Evolutionary conservation across 2,888 invertebrate genomes (phyloP).

Genomic region (Callyntrura sp.): DNA sequence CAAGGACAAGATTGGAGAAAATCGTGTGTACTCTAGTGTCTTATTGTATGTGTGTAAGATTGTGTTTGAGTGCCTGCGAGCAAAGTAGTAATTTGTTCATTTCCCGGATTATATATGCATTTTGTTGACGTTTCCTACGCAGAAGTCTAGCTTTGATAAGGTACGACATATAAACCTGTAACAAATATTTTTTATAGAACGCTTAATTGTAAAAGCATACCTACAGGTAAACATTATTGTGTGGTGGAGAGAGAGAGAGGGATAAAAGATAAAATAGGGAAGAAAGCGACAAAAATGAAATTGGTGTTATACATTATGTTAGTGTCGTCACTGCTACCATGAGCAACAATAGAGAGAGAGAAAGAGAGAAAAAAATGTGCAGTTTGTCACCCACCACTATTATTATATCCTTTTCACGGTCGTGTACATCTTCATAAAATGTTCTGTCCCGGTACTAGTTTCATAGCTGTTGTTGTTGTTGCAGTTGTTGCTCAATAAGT

Average conservation of each 20-base stretch:
- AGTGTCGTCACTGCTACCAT: background rate
- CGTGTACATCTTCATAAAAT: conserved; percentile 10
- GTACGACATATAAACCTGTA: no score
- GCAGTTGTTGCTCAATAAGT: conserved; percentile 12
- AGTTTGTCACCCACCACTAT: background rate
- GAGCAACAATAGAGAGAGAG: background rate
- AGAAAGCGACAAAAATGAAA: conserved; percentile 38
- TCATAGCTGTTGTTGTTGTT: background rate
- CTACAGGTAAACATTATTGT: background rate
- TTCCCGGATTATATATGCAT: conserved; percentile 7
- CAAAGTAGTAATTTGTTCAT: conserved; percentile 32
- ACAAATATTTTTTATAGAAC: background rate
- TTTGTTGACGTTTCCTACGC: background rate
- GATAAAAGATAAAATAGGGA: conserved; percentile 1
- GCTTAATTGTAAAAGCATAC: conserved; percentile 15
- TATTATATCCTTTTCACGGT: no score
- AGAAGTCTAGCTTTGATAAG: background rate
- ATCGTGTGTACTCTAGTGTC: conserved; percentile 17
- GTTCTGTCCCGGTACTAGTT: background rate
- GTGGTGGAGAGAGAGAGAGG: background rate
- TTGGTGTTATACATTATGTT: conserved; percentile 18
- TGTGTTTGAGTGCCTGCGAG: background rate
- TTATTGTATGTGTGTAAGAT: conserved; percentile 1
- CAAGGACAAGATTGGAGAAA: background rate
- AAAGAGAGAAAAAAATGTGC: background rate